Base-by-base conservation (phyloP, 2,888 invertebrate species). In the Drosophila peninsularis region DNA sequence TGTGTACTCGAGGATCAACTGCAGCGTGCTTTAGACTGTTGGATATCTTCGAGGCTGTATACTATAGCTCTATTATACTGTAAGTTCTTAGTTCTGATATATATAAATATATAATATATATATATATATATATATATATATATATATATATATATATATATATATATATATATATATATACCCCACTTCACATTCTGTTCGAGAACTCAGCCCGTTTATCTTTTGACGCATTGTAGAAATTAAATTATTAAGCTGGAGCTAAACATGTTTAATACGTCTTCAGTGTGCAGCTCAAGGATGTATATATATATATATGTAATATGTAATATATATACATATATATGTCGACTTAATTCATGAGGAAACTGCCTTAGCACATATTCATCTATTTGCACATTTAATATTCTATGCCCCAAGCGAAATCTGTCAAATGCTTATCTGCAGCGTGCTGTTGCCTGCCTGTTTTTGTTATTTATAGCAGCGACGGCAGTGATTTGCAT, bases 361-460 rank as follows among this genome's bases (percentile, higher is more conserved):
- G 37, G 54, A 36, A 24, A 49, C 37, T 39, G 55, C 17, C 63
- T 71, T 61, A 57, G 42, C 39, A 63, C 57, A 71, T 55, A 17
- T 63, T 50, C 27, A 32, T 17, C 44, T 45, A 17, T 50, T 36
- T 64, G 52, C 21, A 36, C 36, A 53, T 44, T 64, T 64, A 30
- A 34, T 32, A 42, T 27, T 30, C 21, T 9, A 56, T n/a, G 67
- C 66, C 53, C 37, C 21, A 13, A 44, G 75, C 42, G 34, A 44
- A 60, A 58, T 52, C 70, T 75, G 68, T 65, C 74, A 78, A 78
- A 78, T 83, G 70, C 75, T 67, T 73, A 75, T 80, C 71, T 75
- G 72, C 82, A 83, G 66, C 24, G 34, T 39, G 54, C 58, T 10
- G 41, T 5, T 41, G 41, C 19, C 19, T 57, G 79, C 41, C 19